These are phyloP conservation scores for Timema cristinae DNA, from an alignment of 2,888 invertebrate species.

Conservation along the genomic window DNA sequence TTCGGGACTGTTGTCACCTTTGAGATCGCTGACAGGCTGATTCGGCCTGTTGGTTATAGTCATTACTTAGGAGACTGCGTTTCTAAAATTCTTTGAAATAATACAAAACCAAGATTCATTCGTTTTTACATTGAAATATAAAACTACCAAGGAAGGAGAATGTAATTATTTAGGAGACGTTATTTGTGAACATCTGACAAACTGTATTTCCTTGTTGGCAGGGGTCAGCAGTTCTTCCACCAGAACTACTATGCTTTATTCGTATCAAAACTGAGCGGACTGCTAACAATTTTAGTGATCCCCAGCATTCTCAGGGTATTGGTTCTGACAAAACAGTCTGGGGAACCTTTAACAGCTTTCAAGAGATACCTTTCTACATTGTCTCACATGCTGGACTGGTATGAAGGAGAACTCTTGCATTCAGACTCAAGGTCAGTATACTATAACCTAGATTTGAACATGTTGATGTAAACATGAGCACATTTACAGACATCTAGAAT, in stretches of 20 bases:
- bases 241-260: conserved; percentile 66
- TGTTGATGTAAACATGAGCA: not conserved
- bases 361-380: conserved; percentile 75
- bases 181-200: no score
- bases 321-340: conserved; percentile 66
- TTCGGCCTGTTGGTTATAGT: no score
- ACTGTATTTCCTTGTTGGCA: conserved; percentile 37
- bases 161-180: no score
- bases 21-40: no score
- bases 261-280: conserved; percentile 68
- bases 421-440: conserved; percentile 53
- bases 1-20: no score
- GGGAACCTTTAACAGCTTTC: conserved; percentile 61
- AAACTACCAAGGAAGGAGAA: no score
- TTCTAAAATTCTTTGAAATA: no score
- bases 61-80: no score
- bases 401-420: conserved; percentile 60
- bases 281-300: conserved; percentile 69
- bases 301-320: conserved; percentile 70
- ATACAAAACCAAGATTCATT: no score
- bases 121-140: no score
- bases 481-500: not conserved
- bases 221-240: conserved; percentile 69
- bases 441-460: no score
- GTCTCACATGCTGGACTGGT: conserved; percentile 75